phyloP scores from a whole-genome alignment of 2,888 invertebrate genomes.

The Ellobium chinense region DNA sequence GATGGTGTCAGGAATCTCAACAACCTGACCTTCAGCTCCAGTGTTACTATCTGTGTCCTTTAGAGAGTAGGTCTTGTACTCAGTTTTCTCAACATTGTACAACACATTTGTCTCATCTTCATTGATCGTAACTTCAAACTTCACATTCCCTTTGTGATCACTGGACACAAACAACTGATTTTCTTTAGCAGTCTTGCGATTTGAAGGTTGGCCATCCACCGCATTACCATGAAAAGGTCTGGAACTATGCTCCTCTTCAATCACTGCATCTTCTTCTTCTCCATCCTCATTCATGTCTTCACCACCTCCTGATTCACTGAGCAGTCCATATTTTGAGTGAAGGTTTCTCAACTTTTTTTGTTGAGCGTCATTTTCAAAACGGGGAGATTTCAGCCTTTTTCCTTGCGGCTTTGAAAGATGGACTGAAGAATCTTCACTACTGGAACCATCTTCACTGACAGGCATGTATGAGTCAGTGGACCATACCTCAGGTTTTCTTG shows the following conservation, averaged over 20 bases:
- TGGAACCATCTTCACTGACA: background rate
- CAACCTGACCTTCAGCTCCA: background rate
- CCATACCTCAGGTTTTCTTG: constrained; percentile 43
- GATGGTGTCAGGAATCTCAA: constrained; percentile 60
- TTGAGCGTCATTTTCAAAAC: background rate
- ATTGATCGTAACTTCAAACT: constrained; percentile 66
- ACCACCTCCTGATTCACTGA: constrained; percentile 29
- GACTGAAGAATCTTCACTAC: background rate
- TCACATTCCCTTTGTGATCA: constrained; percentile 49
- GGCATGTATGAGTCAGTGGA: constrained; percentile 5
- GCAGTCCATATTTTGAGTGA: constrained; percentile 49
- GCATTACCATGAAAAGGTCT: background rate
- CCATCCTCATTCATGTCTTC: background rate
- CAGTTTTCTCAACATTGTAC: constrained; percentile 70
- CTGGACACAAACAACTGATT: background rate
- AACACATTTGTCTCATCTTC: constrained; percentile 65
- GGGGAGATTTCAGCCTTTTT: background rate
- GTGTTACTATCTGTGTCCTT: constrained; percentile 11
- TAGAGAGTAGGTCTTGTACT: constrained; percentile 64
- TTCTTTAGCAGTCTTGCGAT: background rate
- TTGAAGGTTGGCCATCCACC: background rate
- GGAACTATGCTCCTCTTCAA: background rate
- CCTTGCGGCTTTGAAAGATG: background rate
- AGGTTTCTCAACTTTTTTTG: constrained; percentile 46
- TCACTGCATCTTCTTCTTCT: background rate